Percentiles rank a stretch among this genome's conserved stretches.
phyloP scores from a whole-genome alignment of 2,888 invertebrate genomes.

The Lomographa bimaculata region DNA sequence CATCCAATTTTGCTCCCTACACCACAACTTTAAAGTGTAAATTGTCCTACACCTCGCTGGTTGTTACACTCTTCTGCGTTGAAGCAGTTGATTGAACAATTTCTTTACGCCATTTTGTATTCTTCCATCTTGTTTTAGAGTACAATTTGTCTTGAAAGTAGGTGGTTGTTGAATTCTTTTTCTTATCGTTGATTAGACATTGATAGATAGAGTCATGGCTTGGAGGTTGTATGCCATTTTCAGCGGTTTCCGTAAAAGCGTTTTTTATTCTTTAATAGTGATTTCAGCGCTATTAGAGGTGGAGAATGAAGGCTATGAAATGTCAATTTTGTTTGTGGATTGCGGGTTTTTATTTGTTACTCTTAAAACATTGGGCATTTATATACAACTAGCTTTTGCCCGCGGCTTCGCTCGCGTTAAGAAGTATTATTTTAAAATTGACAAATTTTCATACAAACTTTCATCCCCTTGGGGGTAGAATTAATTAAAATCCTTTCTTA shows the following conservation, averaged over 20 bases:
- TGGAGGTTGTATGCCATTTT: constrained; percentile 19
- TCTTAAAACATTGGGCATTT: no score
- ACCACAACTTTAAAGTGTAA: constrained; percentile 19
- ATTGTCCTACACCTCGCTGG: constrained; percentile 10
- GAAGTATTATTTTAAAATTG: no score
- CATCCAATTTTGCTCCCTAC: constrained; percentile 15
- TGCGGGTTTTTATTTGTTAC: no score
- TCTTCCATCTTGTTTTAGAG: constrained; percentile 23
- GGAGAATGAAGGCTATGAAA: neutral
- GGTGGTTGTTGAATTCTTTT: constrained; percentile 9
- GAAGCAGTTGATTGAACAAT: constrained; percentile 28
- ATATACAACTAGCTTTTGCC: no score
- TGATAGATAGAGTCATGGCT: constrained; percentile 34
- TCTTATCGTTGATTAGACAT: constrained; percentile 24
- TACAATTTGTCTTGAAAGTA: constrained; percentile 16
- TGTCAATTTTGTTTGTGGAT: neutral
- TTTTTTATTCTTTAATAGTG: constrained; percentile 8
- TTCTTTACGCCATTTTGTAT: constrained; percentile 2
- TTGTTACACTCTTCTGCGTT: constrained; percentile 9
- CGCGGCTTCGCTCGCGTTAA: no score
- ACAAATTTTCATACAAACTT: no score
- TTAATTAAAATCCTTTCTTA: no score
- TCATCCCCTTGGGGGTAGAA: no score
- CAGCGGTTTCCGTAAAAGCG: constrained; percentile 13
- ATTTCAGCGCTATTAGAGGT: neutral